Base-by-base conservation (phyloP, 2,797 vertebrate genomes). In the Podargus strigoides region DNA sequence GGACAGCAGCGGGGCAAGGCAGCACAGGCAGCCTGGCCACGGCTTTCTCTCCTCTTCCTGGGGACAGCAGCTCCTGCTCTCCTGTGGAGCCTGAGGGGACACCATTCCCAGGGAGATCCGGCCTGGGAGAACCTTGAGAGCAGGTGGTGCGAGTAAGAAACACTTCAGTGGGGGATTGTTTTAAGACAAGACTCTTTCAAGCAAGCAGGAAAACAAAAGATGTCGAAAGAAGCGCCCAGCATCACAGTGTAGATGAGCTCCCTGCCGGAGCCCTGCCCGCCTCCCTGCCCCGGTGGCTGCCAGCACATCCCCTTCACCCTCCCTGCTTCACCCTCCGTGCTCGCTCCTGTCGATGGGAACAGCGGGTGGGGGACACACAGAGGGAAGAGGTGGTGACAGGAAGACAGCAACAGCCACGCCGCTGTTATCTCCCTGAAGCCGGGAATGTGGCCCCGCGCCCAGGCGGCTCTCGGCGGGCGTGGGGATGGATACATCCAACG, bases 131-230 rank as follows among this genome's bases (percentile, higher is more conserved):
- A 89, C 78, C 55, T 81, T 7, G 7, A 66, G 80, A 95, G 67
- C 63, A 86, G 85, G 66, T 75, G 83, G 62, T 62, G 50, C 8
- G 2, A 94, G n/a, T 90, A 87, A 93, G 94, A 94, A 94, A 95
- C 93, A 88, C 91, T 95, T 85, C 85, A 94, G 80, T 59, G 69
- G 79, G 47, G 39, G 62, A 84, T 4, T 90, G 92, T 88, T 90
- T 94, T 75, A 95, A 90, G 93, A 94, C 69, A 75, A 93, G 44
- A 91, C 88, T 93, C 79, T 79, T 88, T 74, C 88, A 93, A 84
- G 90, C 83, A 94, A 91, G 88, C 56, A 53, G 70, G 23, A 85
- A 83, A 95, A 91, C 82, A 86, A 77, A 87, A 78, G 85, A 88
- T 63, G 83, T 73, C 0, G 0, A 75, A 67, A 81, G 91, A 87